Evolutionary conservation across 2,113 vertebrate species (phyloP), one percentile per base, ranked within the genome.

Genomic region (Tachysurus fulvidraco): DNA sequence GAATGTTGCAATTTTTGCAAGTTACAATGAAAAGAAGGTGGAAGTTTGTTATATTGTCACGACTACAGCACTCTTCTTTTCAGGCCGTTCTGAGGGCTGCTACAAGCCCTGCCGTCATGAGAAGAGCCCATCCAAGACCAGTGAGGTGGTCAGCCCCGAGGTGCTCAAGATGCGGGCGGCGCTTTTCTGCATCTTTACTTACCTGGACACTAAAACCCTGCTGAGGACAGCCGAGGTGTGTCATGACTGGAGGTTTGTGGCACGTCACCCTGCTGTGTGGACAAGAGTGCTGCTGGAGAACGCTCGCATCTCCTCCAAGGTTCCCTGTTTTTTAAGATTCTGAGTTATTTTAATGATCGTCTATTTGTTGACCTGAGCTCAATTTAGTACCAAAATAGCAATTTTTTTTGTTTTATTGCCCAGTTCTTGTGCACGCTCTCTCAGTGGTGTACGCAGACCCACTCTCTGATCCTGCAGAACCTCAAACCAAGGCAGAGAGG

Each of bases 391-490:
- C 41, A 73, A 23, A 79, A 16, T 81, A n/a, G 25, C 12, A 8
- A 50, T 4, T 5, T 21, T 46, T 64, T 46, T 4, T 71, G 25
- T 36, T 73, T 77, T 78, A 52, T 84, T 86, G 11, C 85, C 14
- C 82, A 99, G 98, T 99, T 99, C 92, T 93, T 99, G 92, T 93
- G 95, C 83, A 99, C 97, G 89, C 91, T 99, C 91, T 97, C 98
- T 65, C 98, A 99, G 92, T 99, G 98, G 98, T 99, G 98, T 94
- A 99, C 97, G 21, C 98, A 99, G 94, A 99, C 98, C 0, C 98
- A 99, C 90, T 99, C 98, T 0, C 97, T 99, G 91, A 99, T 98
- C 44, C 96, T 99, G 83, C 98, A 99, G 92, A 99, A 99, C 94
- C 96, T 99, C 86, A 99, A 99, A 93, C 98, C 98, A 0, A 95